Evolutionary conservation across 1,140 invertebrate genomes (phyloP).

Genomic region (Drosophila takahashii): DNA sequence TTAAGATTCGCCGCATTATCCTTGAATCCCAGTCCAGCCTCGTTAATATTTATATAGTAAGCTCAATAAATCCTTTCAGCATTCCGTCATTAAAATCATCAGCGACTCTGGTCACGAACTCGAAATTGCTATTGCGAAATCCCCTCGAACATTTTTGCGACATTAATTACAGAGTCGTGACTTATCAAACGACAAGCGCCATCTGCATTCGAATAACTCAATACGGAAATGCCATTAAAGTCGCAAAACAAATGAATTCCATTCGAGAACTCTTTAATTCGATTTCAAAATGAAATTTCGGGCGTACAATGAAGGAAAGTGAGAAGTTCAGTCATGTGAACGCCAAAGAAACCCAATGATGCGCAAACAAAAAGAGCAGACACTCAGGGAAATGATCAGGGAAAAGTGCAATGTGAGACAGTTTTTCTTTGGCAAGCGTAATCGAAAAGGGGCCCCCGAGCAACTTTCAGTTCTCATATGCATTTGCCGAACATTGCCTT

Average conservation of each 20-base stretch:
- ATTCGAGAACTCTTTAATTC: conserved; percentile 43
- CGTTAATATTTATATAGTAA: conserved; percentile 23
- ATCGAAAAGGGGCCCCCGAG: not conserved
- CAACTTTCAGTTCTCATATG: conserved; percentile 31
- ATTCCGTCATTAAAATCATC: conserved; percentile 29
- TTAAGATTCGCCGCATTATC: not conserved
- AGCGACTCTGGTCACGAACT: conserved; percentile 48
- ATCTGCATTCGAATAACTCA: conserved; percentile 14
- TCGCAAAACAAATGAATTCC: conserved; percentile 26
- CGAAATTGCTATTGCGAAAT: conserved; percentile 33
- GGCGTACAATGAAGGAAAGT: conserved; percentile 20
- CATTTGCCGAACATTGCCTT: conserved; percentile 33
- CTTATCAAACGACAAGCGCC: conserved; percentile 35
- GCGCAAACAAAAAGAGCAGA: conserved; percentile 13
- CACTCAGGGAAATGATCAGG: conserved; percentile 17
- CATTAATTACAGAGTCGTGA: conserved; percentile 55
- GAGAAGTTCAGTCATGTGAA: conserved; percentile 27
- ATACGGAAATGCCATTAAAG: conserved; percentile 4
- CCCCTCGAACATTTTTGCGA: conserved; percentile 33
- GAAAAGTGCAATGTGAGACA: conserved; percentile 19
- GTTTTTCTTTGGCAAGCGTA: conserved; percentile 13
- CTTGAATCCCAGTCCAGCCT: not conserved
- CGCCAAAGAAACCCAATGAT: conserved; percentile 30
- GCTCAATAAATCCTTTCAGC: conserved; percentile 32
- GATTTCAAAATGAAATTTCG: conserved; percentile 35